Evolutionary conservation across 2,113 vertebrate species (phyloP).

Genomic region (Scartelaos histophorus): DNA sequence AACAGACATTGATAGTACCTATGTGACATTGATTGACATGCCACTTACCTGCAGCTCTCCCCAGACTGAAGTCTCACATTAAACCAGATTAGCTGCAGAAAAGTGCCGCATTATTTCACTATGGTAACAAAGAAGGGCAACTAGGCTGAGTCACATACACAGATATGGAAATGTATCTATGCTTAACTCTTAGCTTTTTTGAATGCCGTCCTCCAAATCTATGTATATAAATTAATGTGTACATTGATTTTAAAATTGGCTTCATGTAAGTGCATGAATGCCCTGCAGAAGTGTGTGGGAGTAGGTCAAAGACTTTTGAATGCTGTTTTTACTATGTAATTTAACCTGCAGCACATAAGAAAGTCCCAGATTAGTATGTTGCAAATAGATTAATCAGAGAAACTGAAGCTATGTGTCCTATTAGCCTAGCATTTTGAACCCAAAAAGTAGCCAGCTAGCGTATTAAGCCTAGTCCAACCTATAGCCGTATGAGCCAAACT

Average conservation of each 20-base stretch:
- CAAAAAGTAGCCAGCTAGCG: not conserved
- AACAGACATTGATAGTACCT: not conserved
- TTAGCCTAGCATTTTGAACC: not conserved
- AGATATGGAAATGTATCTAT: not conserved
- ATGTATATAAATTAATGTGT: not conserved
- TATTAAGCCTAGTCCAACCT: not conserved
- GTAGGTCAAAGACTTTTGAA: not conserved
- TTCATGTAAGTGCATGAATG: not conserved
- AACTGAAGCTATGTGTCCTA: too few relatives aligned
- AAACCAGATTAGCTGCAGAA: slow-evolving; percentile 1
- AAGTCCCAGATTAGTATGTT: not conserved
- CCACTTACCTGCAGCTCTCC: slow-evolving; percentile 7
- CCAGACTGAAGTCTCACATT: not conserved
- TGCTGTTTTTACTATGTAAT: not conserved
- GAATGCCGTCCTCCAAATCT: not conserved
- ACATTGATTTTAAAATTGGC: not conserved
- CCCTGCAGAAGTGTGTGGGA: not conserved
- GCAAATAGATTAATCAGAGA: too few relatives aligned
- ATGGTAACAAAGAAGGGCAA: not conserved
- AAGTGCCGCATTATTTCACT: not conserved
- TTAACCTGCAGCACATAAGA: not conserved
- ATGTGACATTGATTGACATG: not conserved
- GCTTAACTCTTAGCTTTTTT: not conserved
- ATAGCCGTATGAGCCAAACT: not conserved
- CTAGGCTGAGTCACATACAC: not conserved